Evolutionary conservation across 2,797 vertebrate genomes (phyloP).

Genomic region (Bucorvus abyssinicus): DNA sequence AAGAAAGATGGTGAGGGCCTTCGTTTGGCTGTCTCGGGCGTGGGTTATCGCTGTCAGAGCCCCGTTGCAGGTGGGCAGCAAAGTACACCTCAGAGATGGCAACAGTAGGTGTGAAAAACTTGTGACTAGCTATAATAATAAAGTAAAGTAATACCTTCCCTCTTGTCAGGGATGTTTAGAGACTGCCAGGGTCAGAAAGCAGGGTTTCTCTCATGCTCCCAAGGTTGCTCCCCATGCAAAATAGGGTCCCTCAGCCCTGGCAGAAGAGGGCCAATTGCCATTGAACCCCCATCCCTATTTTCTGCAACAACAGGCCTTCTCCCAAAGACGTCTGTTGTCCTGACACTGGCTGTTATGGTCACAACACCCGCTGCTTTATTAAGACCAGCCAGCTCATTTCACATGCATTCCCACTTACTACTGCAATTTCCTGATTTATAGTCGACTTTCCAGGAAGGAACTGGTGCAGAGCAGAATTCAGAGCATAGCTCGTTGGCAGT

Average conservation of each 20-base stretch:
- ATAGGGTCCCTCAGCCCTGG: fast-evolving
- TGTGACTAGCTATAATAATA: neutral
- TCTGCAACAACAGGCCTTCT: fast-evolving
- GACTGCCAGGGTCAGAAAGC: neutral
- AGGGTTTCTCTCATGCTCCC: fast-evolving
- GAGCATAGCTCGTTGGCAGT: neutral
- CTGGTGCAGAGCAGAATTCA: neutral
- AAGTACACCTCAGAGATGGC: neutral
- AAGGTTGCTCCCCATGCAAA: fast-evolving
- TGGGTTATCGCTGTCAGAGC: neutral
- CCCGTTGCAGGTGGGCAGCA: fast-evolving
- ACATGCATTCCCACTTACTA: neutral
- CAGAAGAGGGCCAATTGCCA: neutral
- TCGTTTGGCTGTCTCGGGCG: neutral
- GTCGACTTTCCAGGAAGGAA: neutral
- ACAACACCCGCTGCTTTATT: neutral
- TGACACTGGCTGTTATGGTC: fast-evolving
- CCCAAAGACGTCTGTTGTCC: neutral
- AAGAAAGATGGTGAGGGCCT: neutral
- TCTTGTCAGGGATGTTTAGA: neutral
- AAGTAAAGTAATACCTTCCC: neutral
- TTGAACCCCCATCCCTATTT: neutral
- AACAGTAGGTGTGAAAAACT: neutral
- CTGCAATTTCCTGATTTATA: neutral
- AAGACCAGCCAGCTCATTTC: neutral